Base-by-base conservation (phyloP, 2,113 vertebrate genomes). In the Aplodontia rufa region DNA sequence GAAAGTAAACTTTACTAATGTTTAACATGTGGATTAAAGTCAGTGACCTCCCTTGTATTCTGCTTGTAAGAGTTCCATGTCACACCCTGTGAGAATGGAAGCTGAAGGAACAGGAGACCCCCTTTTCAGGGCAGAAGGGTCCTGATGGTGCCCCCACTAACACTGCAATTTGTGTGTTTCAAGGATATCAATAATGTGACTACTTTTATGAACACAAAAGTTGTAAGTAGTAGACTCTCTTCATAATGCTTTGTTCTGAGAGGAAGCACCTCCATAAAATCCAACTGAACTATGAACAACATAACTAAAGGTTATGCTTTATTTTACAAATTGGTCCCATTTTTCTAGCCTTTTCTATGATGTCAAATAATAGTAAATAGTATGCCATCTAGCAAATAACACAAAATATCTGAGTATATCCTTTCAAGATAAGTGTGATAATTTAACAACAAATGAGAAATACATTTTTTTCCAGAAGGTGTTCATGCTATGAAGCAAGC, bases 241-340 rank as follows among this genome's bases (percentile, higher is more conserved):
- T 35, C 26, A 58, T 22, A 51, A 49, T 55, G n/a, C n/a, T 66
- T 66, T 42, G 20, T 76, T 14, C 5, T 16, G 22, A 84, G n/a
- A 17, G 45, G 37, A 80, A 40, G 16, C 49, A 47, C 0, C 6
- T 16, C 47, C 32, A 28, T 7, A 45, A 93, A 94, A 78, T 76
- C 35, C 60, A 55, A 71, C 37, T 24, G 1, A 37, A 86, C 47
- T 28, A 42, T 9, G 35, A 32, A n/a, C n/a, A n/a, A n/a, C n/a
- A n/a, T n/a, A n/a, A n/a, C n/a, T n/a, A n/a, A n/a, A n/a, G 35
- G 45, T 55, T 82, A 14, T 9, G 22, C n/a, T 82, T 79, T 60
- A 74, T 75, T 87, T 87, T 68, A 88, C 64, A 89, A 79, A 89
- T 32, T 64, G 76, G 76, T 71, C 60, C 40, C n/a, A 42, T 87